Base-by-base conservation (phyloP, 2,113 vertebrate genomes). In the Glaucidium brasilianum region DNA sequence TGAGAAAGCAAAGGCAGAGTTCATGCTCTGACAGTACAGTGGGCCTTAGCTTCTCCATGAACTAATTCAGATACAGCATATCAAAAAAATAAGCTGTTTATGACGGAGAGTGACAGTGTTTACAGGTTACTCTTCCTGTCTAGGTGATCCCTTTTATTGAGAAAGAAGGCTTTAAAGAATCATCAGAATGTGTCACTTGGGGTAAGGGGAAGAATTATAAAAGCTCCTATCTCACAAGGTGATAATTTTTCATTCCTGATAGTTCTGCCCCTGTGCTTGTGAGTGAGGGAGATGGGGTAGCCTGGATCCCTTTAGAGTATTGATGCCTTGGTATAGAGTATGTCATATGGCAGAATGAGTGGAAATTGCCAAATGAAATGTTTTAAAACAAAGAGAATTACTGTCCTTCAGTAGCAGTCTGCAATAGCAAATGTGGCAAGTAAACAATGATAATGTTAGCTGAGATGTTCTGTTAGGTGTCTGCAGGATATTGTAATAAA, bases 401-500 rank as follows among this genome's bases (percentile, higher is more conserved):
- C 63, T 73, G 85, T 79, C 76, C 52, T 91, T 66, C 55, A 50
- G 60, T 86, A 80, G 78, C 71, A 25, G 34, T 32, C 72, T 88
- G 47, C 63, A 85, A 35, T 35, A 55, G 49, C 37, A 80, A 67
- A 47, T 84, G 63, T 55, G 69, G 47, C 41, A 84, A 92, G 79
- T 83, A 88, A 95, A 83, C 75, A 75, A 45, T 66, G 68, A 83
- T 94, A 60, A 47, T 35, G 56, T 67, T 80, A 59, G 59, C 67
- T 74, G 67, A 68, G 68, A 66, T 67, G 50, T 88, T 94, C 67
- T 83, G 58, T 13, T 53, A 68, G 83, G 39, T 91, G 78, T 64
- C 74, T 96, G 86, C 77, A 85, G 69, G 37, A 85, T 88, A 81
- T 58, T 85, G 60, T 59, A 83, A 83, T 86, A 83, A 80, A 85